These are phyloP conservation scores for Ooceraea biroi DNA, from an alignment of 1,140 invertebrate species.

Conservation along the genomic window DNA sequence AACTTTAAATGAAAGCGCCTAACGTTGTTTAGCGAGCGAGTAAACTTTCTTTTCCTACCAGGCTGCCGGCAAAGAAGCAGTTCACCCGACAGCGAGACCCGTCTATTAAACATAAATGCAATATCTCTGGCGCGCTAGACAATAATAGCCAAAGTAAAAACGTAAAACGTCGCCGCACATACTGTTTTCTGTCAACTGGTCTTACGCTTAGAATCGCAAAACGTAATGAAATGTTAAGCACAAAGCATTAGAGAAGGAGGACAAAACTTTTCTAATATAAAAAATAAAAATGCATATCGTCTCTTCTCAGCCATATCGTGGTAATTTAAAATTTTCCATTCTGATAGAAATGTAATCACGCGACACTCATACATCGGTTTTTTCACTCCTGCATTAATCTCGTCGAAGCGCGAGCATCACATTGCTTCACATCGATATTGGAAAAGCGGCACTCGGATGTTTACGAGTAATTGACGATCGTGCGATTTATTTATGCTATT, in stretches of 20 bases:
- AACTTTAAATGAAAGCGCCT: not conserved
- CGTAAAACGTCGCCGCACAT: not conserved
- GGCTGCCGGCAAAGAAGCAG: not conserved
- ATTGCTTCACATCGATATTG: conserved; percentile 10
- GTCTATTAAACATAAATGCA: not conserved
- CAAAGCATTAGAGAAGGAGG: not conserved
- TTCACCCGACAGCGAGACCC: too few species aligned
- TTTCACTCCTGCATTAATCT: conserved; percentile 35
- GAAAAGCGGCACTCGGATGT: not conserved
- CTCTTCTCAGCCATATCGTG: not conserved
- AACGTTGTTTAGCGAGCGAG: not conserved
- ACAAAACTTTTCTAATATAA: too few species aligned
- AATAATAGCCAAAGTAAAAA: not conserved
- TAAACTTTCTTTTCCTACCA: not conserved
- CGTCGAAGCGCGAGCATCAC: not conserved
- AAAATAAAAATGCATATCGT: too few species aligned
- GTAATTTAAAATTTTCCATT: not conserved
- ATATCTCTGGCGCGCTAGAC: not conserved
- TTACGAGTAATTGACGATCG: conserved; percentile 4
- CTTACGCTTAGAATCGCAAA: not conserved
- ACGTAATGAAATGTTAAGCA: not conserved
- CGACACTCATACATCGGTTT: conserved; percentile 12
- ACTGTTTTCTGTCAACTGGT: not conserved
- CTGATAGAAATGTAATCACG: conserved; percentile 25
- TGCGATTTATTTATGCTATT: conserved; percentile 36